phyloP scores from a whole-genome alignment of 2,797 vertebrate genomes.

The Limnodromus scolopaceus region DNA sequence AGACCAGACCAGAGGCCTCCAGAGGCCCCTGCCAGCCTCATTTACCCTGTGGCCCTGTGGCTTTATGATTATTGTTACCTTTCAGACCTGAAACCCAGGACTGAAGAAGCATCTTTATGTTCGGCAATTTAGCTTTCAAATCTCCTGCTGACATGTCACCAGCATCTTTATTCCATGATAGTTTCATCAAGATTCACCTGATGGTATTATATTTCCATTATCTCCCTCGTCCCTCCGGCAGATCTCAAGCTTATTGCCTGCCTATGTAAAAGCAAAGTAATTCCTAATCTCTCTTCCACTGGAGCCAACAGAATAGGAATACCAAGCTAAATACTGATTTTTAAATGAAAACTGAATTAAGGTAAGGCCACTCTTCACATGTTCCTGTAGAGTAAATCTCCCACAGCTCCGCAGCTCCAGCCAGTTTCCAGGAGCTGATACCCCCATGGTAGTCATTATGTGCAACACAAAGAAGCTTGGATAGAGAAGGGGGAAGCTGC shows the following conservation, averaged over 20 bases:
- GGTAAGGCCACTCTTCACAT: accelerated
- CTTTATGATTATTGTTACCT: not conserved
- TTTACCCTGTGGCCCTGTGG: not conserved
- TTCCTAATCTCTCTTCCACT: not conserved
- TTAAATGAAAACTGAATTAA: not conserved
- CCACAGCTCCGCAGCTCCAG: not conserved
- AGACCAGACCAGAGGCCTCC: not conserved
- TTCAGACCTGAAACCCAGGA: not conserved
- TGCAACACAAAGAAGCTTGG: not conserved
- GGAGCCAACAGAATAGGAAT: not conserved
- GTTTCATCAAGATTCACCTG: not conserved
- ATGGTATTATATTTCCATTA: not conserved
- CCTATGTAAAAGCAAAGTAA: not conserved
- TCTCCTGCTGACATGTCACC: not conserved
- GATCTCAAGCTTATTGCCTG: not conserved
- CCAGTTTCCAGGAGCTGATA: not conserved
- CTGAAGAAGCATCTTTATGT: not conserved
- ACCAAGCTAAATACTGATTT: not conserved
- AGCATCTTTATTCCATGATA: not conserved
- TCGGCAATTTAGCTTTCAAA: not conserved
- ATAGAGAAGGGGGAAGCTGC: not conserved
- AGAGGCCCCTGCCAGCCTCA: not conserved
- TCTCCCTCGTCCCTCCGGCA: not conserved
- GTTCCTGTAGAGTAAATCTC: not conserved
- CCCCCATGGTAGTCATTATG: accelerated